These are phyloP conservation scores for Drosophila aff. DNA, from an alignment of 1,140 invertebrate genomes.

Conservation along the genomic window DNA sequence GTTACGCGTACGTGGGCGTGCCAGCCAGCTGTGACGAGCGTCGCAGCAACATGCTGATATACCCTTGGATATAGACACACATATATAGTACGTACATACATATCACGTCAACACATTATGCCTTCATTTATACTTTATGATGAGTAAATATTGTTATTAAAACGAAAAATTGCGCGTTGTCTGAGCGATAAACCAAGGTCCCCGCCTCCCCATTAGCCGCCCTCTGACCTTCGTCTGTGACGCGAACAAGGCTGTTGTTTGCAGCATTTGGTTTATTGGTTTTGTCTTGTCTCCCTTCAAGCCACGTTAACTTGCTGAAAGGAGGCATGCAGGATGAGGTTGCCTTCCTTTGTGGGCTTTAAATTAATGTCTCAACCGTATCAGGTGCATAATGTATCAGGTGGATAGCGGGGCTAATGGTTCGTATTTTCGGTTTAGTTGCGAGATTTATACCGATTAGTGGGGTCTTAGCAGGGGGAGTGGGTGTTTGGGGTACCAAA, in stretches of 20 bases:
- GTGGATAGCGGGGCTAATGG: conserved; percentile 33
- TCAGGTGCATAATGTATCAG: conserved; percentile 54
- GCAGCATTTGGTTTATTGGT: conserved; percentile 63
- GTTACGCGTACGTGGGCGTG: conserved; percentile 29
- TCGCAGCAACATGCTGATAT: conserved; percentile 23
- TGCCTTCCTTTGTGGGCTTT: conserved; percentile 30
- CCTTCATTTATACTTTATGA: conserved; percentile 69
- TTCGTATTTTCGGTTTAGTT: conserved; percentile 56
- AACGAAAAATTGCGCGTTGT: conserved; percentile 57
- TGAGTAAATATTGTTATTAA: conserved; percentile 71
- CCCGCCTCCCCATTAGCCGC: background rate
- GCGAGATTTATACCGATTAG: conserved; percentile 55
- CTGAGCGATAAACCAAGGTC: conserved; percentile 47
- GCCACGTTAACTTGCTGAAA: conserved; percentile 21
- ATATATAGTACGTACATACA: background rate
- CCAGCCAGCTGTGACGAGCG: conserved; percentile 40
- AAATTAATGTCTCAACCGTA: conserved; percentile 51
- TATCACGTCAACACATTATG: conserved; percentile 64
- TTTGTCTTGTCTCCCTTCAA: conserved; percentile 35
- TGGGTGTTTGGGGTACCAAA: no score
- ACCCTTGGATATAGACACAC: conserved; percentile 17
- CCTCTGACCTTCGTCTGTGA: conserved; percentile 30
- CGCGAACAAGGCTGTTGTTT: conserved; percentile 32
- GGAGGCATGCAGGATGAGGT: background rate
- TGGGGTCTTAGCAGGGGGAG: background rate